Base-by-base conservation (phyloP, 2,888 invertebrate species). In the Pammene aurita region DNA sequence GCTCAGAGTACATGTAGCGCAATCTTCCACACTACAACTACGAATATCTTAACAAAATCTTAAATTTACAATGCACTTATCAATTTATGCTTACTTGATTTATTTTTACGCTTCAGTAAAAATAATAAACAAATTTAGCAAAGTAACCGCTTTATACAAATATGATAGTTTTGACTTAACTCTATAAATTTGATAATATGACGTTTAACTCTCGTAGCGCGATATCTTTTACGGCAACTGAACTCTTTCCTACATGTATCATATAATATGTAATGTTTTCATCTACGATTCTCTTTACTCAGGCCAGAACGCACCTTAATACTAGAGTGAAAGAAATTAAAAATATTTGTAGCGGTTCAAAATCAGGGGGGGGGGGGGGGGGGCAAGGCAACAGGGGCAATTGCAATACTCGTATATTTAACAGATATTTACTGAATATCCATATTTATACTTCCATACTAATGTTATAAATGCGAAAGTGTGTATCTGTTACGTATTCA, bases 61-160 rank as follows among this genome's bases (percentile, higher is more conserved):
- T 67, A 67, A 62, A 58, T 35, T 54, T 58, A 68, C 64, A 71
- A 66, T 69, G 71, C 62, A 60, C 58, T 56, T 46, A 72, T 64
- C 56, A 57, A 54, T 64, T 48, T 67, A 67, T 55, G 50, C 56
- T 63, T 62, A 71, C 64, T 72, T 71, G 74, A 72, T 65, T 72
- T 73, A 55, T 66, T 64, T 61, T 66, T 69, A 65, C 18, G 54
- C 58, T 60, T 68, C 71, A 72, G 66, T n/a, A 55, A 7, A 64
- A 54, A 65, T 56, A 62, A 34, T 16, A 7, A 41, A 67, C 48
- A 34, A 56, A n/a, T 57, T 46, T 42, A 41, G 46, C 16, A n/a
- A 67, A 41, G 26, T 61, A 52, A 54, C 26, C 34, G 48, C 48
- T 67, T 67, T 57, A 34, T 50, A 63, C 35, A 34, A 50, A 56